phyloP scores from a whole-genome alignment of 2,113 vertebrate species.

The Climacteris rufus region DNA sequence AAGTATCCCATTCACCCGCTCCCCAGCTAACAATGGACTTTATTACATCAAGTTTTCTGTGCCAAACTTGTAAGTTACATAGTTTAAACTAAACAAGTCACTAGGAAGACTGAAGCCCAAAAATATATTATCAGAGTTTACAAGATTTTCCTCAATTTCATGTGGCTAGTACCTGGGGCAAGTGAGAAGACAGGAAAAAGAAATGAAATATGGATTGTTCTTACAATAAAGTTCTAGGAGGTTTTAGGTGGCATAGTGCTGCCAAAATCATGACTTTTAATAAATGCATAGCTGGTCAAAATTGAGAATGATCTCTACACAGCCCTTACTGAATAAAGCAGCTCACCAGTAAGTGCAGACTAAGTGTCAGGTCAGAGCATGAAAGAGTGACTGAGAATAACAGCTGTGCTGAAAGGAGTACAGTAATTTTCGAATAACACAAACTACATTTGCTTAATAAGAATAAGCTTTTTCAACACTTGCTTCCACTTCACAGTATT shows the following conservation, averaged over 20 bases:
- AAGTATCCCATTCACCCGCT: conserved; percentile 64
- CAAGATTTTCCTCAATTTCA: not conserved
- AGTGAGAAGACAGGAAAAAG: not conserved
- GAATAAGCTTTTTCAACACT: not conserved
- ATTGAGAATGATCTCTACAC: not conserved
- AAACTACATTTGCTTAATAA: not conserved
- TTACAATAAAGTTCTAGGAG: not conserved
- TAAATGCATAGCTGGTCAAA: conserved; percentile 16
- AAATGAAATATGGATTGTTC: not conserved
- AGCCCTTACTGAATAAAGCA: not conserved
- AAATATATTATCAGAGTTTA: not conserved
- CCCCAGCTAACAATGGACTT: conserved; percentile 58
- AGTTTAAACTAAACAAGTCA: conserved; percentile 36
- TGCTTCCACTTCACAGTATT: not conserved
- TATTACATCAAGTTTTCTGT: conserved; percentile 29
- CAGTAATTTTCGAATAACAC: not conserved
- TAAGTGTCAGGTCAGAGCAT: not conserved
- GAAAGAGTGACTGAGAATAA: not conserved
- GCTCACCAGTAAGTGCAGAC: not conserved
- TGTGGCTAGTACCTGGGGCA: not conserved
- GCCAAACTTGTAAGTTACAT: conserved; percentile 52
- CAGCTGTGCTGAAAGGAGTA: not conserved
- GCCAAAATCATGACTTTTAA: not conserved
- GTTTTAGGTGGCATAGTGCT: not conserved
- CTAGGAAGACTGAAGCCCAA: conserved; percentile 14